A percentile compares a stretch with the other conserved stretches of the same genome.
These are phyloP conservation scores for Malurus melanocephalus DNA, from an alignment of 2,113 vertebrate genomes.

Conservation along the genomic window DNA sequence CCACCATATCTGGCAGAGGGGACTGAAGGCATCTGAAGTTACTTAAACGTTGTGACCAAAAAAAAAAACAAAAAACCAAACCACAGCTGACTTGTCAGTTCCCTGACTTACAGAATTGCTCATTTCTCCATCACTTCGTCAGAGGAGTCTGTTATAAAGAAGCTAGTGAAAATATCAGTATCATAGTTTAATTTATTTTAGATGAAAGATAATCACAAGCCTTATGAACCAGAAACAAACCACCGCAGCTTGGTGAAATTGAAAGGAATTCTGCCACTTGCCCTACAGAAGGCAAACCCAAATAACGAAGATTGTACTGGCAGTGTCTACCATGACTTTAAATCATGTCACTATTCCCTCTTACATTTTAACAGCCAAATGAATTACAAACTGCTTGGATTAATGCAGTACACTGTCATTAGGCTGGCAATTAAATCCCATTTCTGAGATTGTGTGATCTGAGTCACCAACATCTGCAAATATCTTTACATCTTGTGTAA, in stretches of 20 bases:
- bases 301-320: background rate
- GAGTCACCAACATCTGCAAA: conserved; percentile 61
- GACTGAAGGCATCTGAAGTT: conserved; percentile 14
- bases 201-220: background rate
- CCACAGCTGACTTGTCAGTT: background rate
- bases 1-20: background rate
- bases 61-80: background rate
- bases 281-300: background rate
- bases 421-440: conserved; percentile 16
- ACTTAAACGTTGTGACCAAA: background rate
- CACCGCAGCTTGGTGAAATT: background rate
- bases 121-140: background rate
- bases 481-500: conserved; percentile 59
- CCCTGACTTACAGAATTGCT: background rate
- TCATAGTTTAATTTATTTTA: background rate
- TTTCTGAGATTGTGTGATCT: conserved; percentile 39
- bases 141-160: background rate
- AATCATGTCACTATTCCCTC: background rate
- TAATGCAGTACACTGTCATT: conserved; percentile 10
- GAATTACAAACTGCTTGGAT: conserved; percentile 4
- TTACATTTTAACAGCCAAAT: conserved; percentile 32
- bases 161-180: background rate
- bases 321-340: background rate
- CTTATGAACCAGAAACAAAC: background rate
- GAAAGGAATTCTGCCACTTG: background rate